phyloP scores from a whole-genome alignment of 2,888 invertebrate genomes.

The Tinea trinotella region DNA sequence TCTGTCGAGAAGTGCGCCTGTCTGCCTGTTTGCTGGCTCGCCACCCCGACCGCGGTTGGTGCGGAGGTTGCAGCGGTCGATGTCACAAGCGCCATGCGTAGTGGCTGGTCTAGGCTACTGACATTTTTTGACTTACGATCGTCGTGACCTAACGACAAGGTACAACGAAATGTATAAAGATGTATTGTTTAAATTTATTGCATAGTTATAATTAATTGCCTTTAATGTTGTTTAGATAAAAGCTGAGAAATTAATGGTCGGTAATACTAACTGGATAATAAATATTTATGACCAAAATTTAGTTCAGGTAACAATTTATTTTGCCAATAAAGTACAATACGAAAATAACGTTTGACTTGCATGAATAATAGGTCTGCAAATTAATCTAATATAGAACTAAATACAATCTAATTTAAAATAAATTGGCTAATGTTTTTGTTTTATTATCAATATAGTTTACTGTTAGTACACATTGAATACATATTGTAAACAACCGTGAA shows the following conservation, averaged over 20 bases:
- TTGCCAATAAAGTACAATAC: slow-evolving; percentile 14
- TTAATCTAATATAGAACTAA: too few species aligned
- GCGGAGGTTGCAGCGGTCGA: slow-evolving; percentile 17
- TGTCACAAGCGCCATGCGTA: slow-evolving; percentile 13
- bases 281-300: slow-evolving; percentile 29
- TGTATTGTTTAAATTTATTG: slow-evolving; percentile 38
- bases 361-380: not conserved
- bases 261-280: slow-evolving; percentile 31
- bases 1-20: slow-evolving; percentile 38
- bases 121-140: slow-evolving; percentile 35
- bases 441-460: too few species aligned
- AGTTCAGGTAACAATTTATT: slow-evolving; percentile 25
- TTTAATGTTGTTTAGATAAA: slow-evolving; percentile 30
- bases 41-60: slow-evolving; percentile 25
- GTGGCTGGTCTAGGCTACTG: not conserved
- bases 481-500: not conserved
- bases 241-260: slow-evolving; percentile 26
- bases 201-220: slow-evolving; percentile 37
- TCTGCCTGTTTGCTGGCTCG: slow-evolving; percentile 28
- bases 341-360: slow-evolving; percentile 15
- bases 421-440: too few species aligned
- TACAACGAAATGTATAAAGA: slow-evolving; percentile 29
- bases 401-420: too few species aligned
- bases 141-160: slow-evolving; percentile 29
- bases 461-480: slow-evolving; percentile 15